These are phyloP conservation scores for Sympetrum striolatum DNA, from an alignment of 2,888 invertebrate species.

Conservation along the genomic window DNA sequence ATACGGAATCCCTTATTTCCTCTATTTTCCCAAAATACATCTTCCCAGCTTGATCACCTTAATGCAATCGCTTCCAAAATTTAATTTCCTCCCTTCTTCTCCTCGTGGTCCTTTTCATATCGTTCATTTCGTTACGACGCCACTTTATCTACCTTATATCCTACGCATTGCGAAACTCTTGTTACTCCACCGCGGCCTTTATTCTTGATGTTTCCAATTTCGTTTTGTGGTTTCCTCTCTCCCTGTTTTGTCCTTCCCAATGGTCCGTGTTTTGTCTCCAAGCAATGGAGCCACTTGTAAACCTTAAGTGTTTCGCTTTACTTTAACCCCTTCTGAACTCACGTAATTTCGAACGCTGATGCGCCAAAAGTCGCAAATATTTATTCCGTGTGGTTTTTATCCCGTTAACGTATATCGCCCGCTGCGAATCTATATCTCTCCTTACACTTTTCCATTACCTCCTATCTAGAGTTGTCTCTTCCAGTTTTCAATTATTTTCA, in stretches of 20 bases:
- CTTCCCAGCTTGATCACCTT: not conserved
- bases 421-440: not conserved
- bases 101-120: not conserved
- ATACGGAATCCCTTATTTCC: not conserved
- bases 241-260: not conserved
- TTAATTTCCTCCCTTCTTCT: not conserved
- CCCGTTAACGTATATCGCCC: not conserved
- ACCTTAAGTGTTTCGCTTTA: not conserved
- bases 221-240: not conserved
- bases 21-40: not conserved
- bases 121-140: slow-evolving; percentile 37
- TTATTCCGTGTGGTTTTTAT: not conserved
- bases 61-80: not conserved
- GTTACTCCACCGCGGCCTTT: not conserved
- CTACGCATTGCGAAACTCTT: slow-evolving; percentile 47
- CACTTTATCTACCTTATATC: slow-evolving; percentile 48
- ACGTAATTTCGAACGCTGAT: too few species aligned
- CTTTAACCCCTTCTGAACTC: too few species aligned
- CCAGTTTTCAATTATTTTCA: not conserved
- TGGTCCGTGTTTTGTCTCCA: not conserved
- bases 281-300: not conserved
- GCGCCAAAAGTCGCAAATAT: not conserved
- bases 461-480: not conserved
- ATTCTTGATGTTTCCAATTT: too few species aligned
- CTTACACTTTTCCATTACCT: not conserved